A percentile compares a stretch with the other conserved stretches of the same genome.
These are phyloP conservation scores for Rissa tridactyla DNA, from an alignment of 2,113 vertebrate species.

Conservation along the genomic window DNA sequence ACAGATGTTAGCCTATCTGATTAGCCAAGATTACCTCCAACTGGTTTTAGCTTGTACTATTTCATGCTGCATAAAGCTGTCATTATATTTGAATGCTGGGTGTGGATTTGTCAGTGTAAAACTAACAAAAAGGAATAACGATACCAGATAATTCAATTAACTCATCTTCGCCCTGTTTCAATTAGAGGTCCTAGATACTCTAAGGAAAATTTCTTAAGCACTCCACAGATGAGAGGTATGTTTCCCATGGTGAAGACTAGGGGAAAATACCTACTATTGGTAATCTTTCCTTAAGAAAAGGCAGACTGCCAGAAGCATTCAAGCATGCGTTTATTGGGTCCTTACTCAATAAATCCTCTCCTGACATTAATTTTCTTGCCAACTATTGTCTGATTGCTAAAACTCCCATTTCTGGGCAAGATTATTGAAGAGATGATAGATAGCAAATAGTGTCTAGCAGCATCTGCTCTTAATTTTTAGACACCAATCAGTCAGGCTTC, in stretches of 20 bases:
- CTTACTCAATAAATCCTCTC: conserved; percentile 15
- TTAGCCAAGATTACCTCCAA: not conserved
- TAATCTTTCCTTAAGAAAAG: not conserved
- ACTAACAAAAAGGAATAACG: not conserved
- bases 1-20: not conserved
- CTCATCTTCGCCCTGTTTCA: not conserved
- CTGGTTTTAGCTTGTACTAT: not conserved
- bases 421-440: conserved; percentile 27
- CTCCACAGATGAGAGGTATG: not conserved
- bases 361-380: conserved; percentile 24
- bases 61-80: not conserved
- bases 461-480: conserved; percentile 28
- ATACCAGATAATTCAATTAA: not conserved
- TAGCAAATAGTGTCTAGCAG: not conserved
- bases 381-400: conserved; percentile 42
- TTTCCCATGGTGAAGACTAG: not conserved
- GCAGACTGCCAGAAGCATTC: not conserved
- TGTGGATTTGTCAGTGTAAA: not conserved
- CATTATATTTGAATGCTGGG: not conserved
- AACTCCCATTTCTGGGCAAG: conserved; percentile 5
- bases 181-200: not conserved
- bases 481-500: not conserved
- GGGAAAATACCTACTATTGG: not conserved
- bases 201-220: not conserved
- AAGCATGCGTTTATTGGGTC: not conserved